A percentile compares a stretch with the other conserved stretches of the same genome.
Evolutionary conservation across 2,797 vertebrate species (phyloP).

Genomic region (Notolabrus celidotus): DNA sequence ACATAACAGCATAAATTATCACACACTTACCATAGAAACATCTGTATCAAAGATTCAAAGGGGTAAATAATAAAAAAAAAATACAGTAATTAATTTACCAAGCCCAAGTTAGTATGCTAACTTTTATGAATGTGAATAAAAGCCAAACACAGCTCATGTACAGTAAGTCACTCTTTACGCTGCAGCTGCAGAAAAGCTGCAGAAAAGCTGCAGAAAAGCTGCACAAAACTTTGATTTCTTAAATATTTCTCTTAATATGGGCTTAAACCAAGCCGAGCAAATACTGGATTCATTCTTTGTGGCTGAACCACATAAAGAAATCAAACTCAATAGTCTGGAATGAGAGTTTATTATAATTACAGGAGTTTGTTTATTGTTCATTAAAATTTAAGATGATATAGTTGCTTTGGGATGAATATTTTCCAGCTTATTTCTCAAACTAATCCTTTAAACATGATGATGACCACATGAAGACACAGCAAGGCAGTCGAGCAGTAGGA

Average conservation of each 20-base stretch:
- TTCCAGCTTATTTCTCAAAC: background rate
- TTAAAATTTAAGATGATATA: background rate
- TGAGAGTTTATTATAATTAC: background rate
- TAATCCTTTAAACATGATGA: background rate
- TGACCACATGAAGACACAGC: background rate
- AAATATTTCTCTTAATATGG: background rate
- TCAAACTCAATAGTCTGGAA: background rate
- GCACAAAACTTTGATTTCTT: background rate
- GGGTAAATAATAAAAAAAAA: background rate
- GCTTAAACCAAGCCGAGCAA: background rate
- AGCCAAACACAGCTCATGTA: too few species aligned
- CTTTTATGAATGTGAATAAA: too few species aligned
- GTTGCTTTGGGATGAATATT: background rate
- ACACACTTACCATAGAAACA: background rate
- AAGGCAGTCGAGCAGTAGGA: background rate
- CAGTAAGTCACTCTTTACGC: too few species aligned
- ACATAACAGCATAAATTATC: slow-evolving; percentile 17
- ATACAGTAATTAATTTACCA: background rate
- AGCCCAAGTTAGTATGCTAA: too few species aligned
- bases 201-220: too few species aligned
- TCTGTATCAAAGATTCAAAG: background rate
- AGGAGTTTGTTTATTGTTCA: background rate
- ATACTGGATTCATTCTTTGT: background rate
- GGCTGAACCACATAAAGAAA: background rate
- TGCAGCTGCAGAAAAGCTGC: too few species aligned